phyloP scores from a whole-genome alignment of 2,888 invertebrate genomes.

The Rotaria socialis region DNA sequence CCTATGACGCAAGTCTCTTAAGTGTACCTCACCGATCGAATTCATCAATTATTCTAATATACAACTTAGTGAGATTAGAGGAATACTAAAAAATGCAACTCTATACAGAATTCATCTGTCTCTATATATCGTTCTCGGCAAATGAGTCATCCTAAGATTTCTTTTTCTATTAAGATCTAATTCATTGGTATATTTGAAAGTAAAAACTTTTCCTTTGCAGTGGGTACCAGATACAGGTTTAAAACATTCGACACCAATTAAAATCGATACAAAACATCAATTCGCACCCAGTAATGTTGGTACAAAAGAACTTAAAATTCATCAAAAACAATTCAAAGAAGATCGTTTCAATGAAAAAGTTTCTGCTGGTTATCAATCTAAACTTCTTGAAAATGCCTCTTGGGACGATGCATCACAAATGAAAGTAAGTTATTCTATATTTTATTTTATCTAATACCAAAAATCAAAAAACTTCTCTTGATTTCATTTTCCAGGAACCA shows the following conservation, averaged over 20 bases:
- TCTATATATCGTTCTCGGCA: too few relatives aligned
- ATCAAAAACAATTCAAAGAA: conserved; percentile 72
- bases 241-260: conserved; percentile 75
- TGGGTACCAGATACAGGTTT: conserved; percentile 53
- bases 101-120: too few relatives aligned
- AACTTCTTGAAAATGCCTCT: conserved; percentile 91
- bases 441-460: neutral
- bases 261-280: conserved; percentile 79
- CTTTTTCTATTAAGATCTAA: too few relatives aligned
- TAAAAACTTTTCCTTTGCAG: conserved; percentile 47
- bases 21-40: too few relatives aligned
- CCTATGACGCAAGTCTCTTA: too few relatives aligned
- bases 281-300: conserved; percentile 94
- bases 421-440: conserved; percentile 50
- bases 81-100: too few relatives aligned
- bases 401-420: conserved; percentile 74
- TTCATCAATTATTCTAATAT: too few relatives aligned
- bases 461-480: too few relatives aligned
- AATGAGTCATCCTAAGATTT: too few relatives aligned
- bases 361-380: conserved; percentile 93
- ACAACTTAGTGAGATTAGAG: too few relatives aligned
- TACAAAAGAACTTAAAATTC: conserved; percentile 89
- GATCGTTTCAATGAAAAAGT: conserved; percentile 75
- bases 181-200: too few relatives aligned
- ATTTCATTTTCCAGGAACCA: neutral